A percentile compares a stretch with the other conserved stretches of the same genome.
phyloP scores from a whole-genome alignment of 37 sponge, comb jelly and placozoan genomes.

The Ianthella basta region DNA sequence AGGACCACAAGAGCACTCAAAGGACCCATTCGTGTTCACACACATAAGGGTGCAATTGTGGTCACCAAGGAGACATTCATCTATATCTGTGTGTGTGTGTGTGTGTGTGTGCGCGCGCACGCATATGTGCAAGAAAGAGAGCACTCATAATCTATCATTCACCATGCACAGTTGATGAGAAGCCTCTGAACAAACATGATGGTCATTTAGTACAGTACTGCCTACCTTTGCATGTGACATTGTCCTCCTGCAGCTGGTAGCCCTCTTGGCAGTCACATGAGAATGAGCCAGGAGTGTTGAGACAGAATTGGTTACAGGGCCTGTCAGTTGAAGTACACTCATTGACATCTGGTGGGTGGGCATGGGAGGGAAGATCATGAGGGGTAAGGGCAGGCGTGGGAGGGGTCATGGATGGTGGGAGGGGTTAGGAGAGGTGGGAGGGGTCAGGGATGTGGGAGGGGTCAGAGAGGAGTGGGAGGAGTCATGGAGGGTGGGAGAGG shows the following conservation, averaged over 20 bases:
- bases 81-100: slow-evolving; percentile 10
- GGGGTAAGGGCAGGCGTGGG: too few relatives aligned
- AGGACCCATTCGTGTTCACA: not conserved
- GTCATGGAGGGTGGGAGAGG: too few relatives aligned
- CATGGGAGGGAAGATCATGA: too few relatives aligned
- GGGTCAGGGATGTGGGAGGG: too few relatives aligned
- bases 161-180: not conserved
- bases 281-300: not conserved
- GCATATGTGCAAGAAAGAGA: not conserved
- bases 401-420: too few relatives aligned
- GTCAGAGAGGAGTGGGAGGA: too few relatives aligned
- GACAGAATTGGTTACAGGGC: slow-evolving; percentile 2
- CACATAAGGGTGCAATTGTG: not conserved
- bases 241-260: not conserved
- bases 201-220: not conserved
- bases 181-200: not conserved
- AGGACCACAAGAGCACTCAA: not conserved
- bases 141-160: not conserved
- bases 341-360: not conserved
- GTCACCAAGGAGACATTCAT: not conserved
- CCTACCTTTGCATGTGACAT: not conserved
- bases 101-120: not conserved
- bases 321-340: not conserved
- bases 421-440: too few relatives aligned
- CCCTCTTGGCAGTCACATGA: not conserved